phyloP scores from a whole-genome alignment of 2,113 vertebrate genomes.

The Zootoca vivipara region DNA sequence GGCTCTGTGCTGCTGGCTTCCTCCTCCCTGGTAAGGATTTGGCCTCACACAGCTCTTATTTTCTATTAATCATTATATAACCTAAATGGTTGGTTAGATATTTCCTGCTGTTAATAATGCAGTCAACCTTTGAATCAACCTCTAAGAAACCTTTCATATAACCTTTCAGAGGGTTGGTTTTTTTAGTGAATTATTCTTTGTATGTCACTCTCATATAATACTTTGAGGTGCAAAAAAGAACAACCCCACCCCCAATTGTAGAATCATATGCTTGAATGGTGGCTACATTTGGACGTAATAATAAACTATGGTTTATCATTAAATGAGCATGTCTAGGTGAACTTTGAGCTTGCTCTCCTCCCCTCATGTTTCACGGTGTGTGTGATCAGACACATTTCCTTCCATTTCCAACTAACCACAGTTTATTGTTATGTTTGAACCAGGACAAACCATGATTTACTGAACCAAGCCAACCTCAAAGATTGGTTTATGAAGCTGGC shows the following conservation, averaged over 20 bases:
- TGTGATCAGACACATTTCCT: background rate
- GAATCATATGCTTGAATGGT: background rate
- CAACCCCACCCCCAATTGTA: background rate
- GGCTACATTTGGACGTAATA: background rate
- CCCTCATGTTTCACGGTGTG: background rate
- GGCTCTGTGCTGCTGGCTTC: background rate
- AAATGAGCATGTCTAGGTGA: background rate
- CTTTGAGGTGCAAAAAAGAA: background rate
- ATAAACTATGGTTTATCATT: background rate
- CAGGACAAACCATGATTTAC: background rate
- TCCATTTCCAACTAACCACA: background rate
- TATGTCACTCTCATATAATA: background rate
- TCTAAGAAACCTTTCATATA: background rate
- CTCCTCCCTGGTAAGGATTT: conserved; percentile 15
- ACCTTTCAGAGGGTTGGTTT: background rate
- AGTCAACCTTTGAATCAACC: background rate
- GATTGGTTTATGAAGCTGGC: background rate
- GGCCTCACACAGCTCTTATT: background rate
- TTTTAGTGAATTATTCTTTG: conserved; percentile 3
- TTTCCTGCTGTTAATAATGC: conserved; percentile 22
- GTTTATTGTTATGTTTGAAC: background rate
- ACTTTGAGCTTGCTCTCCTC: background rate
- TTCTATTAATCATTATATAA: conserved; percentile 58
- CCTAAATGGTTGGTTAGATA: conserved; percentile 26
- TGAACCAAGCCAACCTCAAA: background rate